Evolutionary conservation across 2,113 vertebrate genomes (phyloP), one percentile per base, ranked within the genome.

Genomic region (Pipa parva): DNA sequence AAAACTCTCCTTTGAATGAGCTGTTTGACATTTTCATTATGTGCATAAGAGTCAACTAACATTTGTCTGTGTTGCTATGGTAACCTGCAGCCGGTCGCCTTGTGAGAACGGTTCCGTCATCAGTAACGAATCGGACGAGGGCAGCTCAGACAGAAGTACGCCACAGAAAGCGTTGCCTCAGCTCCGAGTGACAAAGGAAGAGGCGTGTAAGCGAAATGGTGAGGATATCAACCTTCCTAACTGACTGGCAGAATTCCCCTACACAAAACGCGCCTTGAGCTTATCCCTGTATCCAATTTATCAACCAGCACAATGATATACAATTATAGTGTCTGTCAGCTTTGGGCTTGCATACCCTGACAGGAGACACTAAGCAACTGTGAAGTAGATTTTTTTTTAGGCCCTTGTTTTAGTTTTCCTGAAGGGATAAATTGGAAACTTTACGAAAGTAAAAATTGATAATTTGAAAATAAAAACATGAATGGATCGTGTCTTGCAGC

Each of bases 21-120:
- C 65, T 49, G 21, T 48, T 8, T 68, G 45, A 37, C 46, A 51
- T 59, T 59, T 51, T 50, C 51, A 27, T 59, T 50, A 27, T 27
- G 15, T 26, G 46, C 57, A 36, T 39, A 7, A 21, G 24, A 39
- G 29, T 22, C 49, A 20, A 42, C 8, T 96, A 81, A 96, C 87
- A 70, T 59, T 81, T 88, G 89, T 75, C 84, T 82, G 83, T 95
- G 95, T 98, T 97, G 91, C 95, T 91, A 92, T 98, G 95, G 92
- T 96, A 95, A 90, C 92, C 88, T 89, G 79, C 92, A 95, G 95
- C 89, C 90, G 77, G 82, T 95, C 95, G 80, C 92, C 93, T 59
- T 98, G 95, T 66, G 95, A 96, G 83, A 92, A 88, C 0, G 94
- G 92, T 85, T 99, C 95, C 85, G 88, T 94, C 89, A 87, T 93